These are phyloP conservation scores for Rousettus madagascariensis DNA, from an alignment of 2,797 vertebrate species.

Conservation along the genomic window DNA sequence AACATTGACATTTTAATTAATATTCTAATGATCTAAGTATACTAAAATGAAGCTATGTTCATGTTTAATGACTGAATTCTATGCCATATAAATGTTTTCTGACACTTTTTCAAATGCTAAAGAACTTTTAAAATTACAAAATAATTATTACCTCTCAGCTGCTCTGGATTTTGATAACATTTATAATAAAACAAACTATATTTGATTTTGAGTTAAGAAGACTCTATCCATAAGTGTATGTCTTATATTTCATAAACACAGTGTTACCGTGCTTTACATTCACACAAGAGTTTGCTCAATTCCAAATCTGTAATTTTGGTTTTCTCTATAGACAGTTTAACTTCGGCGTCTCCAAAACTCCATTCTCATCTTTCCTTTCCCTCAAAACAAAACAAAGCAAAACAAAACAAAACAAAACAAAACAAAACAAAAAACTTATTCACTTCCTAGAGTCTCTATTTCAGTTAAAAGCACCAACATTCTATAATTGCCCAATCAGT, in stretches of 20 bases:
- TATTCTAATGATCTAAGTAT: background rate
- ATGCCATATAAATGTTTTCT: background rate
- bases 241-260: background rate
- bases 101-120: background rate
- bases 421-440: background rate
- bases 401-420: background rate
- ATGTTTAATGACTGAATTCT: background rate
- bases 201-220: background rate
- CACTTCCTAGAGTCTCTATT: background rate
- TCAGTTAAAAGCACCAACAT: background rate
- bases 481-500: background rate
- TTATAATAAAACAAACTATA: background rate
- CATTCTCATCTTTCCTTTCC: no score
- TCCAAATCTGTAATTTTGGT: background rate
- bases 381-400: background rate
- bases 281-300: background rate
- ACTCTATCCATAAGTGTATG: background rate
- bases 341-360: background rate
- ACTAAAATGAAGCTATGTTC: background rate
- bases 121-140: background rate
- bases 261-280: background rate
- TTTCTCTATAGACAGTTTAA: background rate
- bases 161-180: slow-evolving; percentile 3
- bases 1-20: background rate
- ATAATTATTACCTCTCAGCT: background rate